phyloP scores from a whole-genome alignment of 2,113 vertebrate genomes.

The Litocranius walleri region DNA sequence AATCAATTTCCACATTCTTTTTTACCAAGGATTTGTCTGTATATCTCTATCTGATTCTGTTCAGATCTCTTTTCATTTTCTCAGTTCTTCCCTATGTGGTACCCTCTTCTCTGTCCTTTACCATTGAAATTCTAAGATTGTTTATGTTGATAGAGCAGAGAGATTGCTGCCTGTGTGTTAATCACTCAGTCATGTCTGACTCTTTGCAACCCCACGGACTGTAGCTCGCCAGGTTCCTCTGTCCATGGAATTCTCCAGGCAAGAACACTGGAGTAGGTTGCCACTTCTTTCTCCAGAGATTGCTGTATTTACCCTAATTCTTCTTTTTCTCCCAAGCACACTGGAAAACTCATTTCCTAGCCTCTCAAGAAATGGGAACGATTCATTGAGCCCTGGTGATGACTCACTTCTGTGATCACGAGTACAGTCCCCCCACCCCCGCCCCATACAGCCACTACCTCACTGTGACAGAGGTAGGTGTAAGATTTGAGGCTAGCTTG shows the following conservation, averaged over 20 bases:
- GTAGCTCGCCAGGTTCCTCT: not conserved
- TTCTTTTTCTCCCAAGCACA: not conserved
- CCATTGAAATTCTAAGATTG: not conserved
- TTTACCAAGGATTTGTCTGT: not conserved
- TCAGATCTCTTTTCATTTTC: not conserved
- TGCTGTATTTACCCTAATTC: not conserved
- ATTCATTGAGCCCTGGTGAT: not conserved
- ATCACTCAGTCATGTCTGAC: not conserved
- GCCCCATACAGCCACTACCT: not conserved
- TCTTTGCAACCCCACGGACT: not conserved
- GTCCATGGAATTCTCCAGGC: not conserved
- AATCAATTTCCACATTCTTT: not conserved
- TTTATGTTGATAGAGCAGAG: not conserved
- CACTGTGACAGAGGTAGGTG: not conserved
- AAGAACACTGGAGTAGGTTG: not conserved
- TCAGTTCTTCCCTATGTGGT: not conserved
- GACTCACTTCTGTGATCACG: accelerated
- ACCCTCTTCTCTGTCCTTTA: not conserved
- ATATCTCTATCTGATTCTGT: not conserved
- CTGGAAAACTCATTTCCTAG: not conserved
- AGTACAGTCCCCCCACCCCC: not conserved
- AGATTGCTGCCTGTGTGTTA: not conserved
- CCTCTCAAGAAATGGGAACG: not conserved
- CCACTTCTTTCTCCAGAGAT: not conserved
- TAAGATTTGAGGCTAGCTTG: not conserved